Conservation (phyloP, 2,797 vertebrate genomes). For the Jordanella pulchra region DNA sequence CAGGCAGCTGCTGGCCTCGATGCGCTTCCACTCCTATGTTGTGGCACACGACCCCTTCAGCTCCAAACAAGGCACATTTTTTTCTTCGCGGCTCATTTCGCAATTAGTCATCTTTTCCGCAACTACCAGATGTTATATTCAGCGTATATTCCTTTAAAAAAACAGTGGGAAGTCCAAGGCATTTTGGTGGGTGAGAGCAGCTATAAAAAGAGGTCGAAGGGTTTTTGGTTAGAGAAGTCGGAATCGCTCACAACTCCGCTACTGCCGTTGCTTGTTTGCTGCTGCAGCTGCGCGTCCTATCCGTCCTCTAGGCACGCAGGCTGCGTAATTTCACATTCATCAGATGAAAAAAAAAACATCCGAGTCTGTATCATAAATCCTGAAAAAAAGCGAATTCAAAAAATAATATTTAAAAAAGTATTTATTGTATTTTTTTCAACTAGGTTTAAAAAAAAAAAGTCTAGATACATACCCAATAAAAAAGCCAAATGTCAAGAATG, state of each 20-base stretch:
- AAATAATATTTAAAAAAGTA: not conserved
- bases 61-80: conserved; percentile 77
- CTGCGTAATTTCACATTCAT: conserved; percentile 62
- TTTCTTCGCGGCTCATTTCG: conserved; percentile 62
- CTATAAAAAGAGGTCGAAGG: conserved; percentile 47
- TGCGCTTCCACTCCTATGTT: conserved; percentile 67
- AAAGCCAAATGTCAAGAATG: not conserved
- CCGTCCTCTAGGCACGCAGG: conserved; percentile 61
- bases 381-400: not conserved
- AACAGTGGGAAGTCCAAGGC: conserved; percentile 49
- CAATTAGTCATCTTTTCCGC: conserved; percentile 68
- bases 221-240: conserved; percentile 67
- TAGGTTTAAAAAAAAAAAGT: not conserved
- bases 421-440: not conserved
- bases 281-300: conserved; percentile 55
- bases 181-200: conserved; percentile 42
- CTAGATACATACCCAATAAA: not conserved
- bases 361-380: not conserved
- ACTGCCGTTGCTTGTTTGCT: conserved; percentile 30
- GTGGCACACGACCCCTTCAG: conserved; percentile 73
- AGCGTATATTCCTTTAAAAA: conserved; percentile 20
- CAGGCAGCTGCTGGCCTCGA: conserved; percentile 77
- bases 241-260: conserved; percentile 69
- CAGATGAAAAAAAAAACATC: conserved; percentile 32
- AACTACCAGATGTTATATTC: conserved; percentile 49